phyloP scores from a whole-genome alignment of 2,113 vertebrate genomes.

The Felis chaus region DNA sequence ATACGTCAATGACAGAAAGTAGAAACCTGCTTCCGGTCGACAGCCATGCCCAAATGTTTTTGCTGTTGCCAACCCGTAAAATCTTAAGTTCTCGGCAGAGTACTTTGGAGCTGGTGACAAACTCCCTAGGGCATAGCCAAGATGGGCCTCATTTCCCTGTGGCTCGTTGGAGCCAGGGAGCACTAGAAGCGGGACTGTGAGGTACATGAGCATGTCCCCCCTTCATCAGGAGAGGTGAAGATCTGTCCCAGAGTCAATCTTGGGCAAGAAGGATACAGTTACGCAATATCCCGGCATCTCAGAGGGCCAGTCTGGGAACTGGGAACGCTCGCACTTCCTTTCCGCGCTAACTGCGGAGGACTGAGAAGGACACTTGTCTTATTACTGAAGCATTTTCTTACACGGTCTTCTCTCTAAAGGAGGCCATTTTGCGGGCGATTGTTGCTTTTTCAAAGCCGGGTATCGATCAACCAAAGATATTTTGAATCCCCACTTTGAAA shows the following conservation, averaged over 20 bases:
- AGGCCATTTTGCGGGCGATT: neutral
- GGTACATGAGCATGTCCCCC: neutral
- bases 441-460: neutral
- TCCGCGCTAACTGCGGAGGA: neutral
- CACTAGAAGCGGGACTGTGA: neutral
- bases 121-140: neutral
- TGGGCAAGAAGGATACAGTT: neutral
- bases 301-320: neutral
- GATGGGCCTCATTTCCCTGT: conserved; percentile 11
- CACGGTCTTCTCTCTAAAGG: neutral
- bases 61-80: conserved; percentile 45
- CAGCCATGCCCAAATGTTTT: conserved; percentile 36
- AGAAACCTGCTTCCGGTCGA: neutral
- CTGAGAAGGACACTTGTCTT: neutral
- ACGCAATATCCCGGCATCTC: neutral
- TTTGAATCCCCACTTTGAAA: neutral
- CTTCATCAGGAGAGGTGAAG: neutral
- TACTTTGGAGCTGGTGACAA: conserved; percentile 39
- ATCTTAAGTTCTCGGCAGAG: neutral
- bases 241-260: neutral
- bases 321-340: neutral
- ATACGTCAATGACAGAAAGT: conserved; percentile 10
- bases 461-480: neutral
- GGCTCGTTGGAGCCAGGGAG: neutral
- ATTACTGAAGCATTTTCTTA: neutral